Evolutionary conservation across 1,140 invertebrate genomes (phyloP).

Genomic region (Caenorhabditis inopinata): DNA sequence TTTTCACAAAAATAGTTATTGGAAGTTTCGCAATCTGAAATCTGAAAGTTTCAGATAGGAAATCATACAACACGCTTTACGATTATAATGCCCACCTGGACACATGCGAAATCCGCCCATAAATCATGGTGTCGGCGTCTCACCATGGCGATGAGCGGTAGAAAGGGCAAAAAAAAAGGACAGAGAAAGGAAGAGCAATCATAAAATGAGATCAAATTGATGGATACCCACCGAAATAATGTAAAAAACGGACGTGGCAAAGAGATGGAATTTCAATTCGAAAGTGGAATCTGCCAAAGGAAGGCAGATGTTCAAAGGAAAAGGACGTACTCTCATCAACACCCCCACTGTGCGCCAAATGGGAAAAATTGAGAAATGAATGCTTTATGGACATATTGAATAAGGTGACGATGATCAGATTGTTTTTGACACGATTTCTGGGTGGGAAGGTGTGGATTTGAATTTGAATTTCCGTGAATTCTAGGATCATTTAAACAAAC

Average conservation of each 20-base stretch:
- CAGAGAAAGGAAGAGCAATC: neutral
- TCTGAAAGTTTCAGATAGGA: too few relatives aligned
- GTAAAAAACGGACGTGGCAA: too few relatives aligned
- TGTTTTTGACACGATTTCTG: too few relatives aligned
- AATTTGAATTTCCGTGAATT: too few relatives aligned
- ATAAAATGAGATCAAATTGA: conserved; percentile 15
- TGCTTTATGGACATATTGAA: neutral
- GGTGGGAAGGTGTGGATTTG: too few relatives aligned
- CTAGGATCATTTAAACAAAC: too few relatives aligned
- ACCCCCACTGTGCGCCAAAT: conserved; percentile 9
- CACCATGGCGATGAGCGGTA: too few relatives aligned
- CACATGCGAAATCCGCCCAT: neutral
- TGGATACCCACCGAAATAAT: neutral
- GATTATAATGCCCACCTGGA: neutral
- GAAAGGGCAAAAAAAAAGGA: neutral
- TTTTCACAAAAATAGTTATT: too few relatives aligned
- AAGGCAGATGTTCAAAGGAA: conserved; percentile 26
- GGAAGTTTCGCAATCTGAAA: too few relatives aligned
- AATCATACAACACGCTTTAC: too few relatives aligned
- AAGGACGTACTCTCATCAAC: neutral
- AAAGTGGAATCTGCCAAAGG: too few relatives aligned
- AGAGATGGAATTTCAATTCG: neutral
- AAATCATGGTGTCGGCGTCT: neutral
- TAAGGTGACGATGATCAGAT: neutral
- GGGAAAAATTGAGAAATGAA: neutral